Conservation (phyloP, 2,113 vertebrate genomes). For the Brachyhypopomus gauderio region DNA sequence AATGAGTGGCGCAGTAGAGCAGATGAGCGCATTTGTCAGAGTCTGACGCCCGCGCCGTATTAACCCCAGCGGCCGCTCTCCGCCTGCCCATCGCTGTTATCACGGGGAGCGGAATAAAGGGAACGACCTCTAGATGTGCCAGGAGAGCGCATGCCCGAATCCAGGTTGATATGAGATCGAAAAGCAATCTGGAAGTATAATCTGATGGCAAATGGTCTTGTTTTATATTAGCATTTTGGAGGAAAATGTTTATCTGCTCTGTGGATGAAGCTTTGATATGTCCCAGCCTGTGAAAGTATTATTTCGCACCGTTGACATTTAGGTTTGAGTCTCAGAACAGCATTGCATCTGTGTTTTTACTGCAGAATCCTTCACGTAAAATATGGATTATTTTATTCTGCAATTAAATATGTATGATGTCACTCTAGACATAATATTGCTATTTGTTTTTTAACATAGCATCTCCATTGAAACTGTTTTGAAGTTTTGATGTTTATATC, state of each 20-base stretch:
- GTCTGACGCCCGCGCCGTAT: constrained; percentile 25
- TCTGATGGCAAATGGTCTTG: background rate
- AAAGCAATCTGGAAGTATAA: background rate
- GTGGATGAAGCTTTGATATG: too few relatives aligned
- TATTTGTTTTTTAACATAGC: too few relatives aligned
- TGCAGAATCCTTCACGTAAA: too few relatives aligned
- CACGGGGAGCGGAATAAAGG: background rate
- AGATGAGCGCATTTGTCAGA: constrained; percentile 52
- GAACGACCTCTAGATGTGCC: background rate
- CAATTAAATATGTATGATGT: too few relatives aligned
- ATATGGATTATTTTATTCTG: too few relatives aligned
- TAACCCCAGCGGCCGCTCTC: constrained; percentile 25
- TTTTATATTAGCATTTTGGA: background rate
- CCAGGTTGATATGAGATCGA: background rate
- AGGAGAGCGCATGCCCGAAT: background rate
- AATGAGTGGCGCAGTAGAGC: constrained; percentile 48
- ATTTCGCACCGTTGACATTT: background rate
- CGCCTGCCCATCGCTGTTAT: constrained; percentile 12
- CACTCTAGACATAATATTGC: too few relatives aligned
- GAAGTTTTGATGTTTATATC: too few relatives aligned
- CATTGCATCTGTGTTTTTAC: too few relatives aligned
- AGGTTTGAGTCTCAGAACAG: background rate
- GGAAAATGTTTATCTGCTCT: too few relatives aligned
- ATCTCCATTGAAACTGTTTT: too few relatives aligned
- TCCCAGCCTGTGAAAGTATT: too few relatives aligned